Conservation (phyloP, 2,888 invertebrate genomes). For the Sminthurinus aureus region DNA sequence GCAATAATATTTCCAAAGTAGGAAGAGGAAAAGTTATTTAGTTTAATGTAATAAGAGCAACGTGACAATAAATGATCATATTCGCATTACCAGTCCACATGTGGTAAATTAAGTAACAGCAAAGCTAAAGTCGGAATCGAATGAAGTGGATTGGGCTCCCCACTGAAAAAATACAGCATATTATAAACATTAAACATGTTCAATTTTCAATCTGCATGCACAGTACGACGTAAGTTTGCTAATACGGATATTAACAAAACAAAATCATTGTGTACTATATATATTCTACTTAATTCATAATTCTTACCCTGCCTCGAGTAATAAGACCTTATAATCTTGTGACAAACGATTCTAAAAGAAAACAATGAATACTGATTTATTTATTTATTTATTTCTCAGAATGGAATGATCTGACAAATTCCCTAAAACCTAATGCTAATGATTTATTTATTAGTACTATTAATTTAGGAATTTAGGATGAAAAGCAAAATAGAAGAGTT, state of each 20-base stretch:
- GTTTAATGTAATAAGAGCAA: too few species aligned
- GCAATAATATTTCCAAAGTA: too few species aligned
- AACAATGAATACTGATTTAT: background rate
- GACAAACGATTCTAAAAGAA: constrained; percentile 41
- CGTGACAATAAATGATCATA: too few species aligned
- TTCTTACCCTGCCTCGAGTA: constrained; percentile 50
- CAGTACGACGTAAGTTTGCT: background rate
- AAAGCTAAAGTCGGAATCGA: constrained; percentile 54
- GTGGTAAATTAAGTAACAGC: constrained; percentile 52
- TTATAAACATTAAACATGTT: background rate
- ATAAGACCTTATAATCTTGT: constrained; percentile 53
- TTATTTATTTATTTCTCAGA: background rate
- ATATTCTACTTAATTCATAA: background rate
- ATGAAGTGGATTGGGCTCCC: constrained; percentile 53
- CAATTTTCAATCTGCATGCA: background rate
- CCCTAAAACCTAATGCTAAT: background rate
- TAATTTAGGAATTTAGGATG: background rate
- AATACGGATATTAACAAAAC: background rate
- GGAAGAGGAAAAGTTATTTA: too few species aligned
- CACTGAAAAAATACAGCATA: constrained; percentile 14
- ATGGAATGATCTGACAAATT: too few species aligned
- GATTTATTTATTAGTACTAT: background rate
- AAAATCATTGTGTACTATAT: background rate
- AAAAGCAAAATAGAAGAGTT: background rate
- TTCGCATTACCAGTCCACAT: constrained; percentile 51